These are phyloP conservation scores for Tenthredo distinguenda DNA, from an alignment of 2,888 invertebrate species.

Conservation along the genomic window DNA sequence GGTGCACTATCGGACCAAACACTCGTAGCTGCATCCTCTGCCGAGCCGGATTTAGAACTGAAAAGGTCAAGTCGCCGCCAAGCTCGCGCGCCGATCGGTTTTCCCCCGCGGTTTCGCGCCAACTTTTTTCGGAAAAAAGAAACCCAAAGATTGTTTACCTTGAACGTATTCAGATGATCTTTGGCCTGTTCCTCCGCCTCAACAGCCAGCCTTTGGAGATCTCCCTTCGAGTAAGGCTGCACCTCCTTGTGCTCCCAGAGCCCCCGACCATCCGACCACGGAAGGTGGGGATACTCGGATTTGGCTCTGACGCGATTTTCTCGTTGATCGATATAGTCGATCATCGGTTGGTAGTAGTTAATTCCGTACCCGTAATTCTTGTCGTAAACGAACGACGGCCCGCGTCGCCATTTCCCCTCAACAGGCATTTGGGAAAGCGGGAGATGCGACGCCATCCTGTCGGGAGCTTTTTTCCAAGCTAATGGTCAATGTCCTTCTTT, in stretches of 20 bases:
- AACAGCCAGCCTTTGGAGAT: conserved; percentile 84
- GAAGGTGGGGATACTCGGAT: conserved; percentile 84
- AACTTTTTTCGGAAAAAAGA: conserved; percentile 54
- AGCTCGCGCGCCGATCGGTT: conserved; percentile 64
- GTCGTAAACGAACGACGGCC: conserved; percentile 86
- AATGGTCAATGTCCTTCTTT: conserved; percentile 30
- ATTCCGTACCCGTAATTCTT: conserved; percentile 92
- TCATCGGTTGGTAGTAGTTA: conserved; percentile 93
- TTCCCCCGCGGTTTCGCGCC: conserved; percentile 59
- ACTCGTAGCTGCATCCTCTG: conserved; percentile 56
- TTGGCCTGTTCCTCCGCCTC: conserved; percentile 86
- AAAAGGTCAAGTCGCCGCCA: conserved; percentile 75
- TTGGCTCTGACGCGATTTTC: conserved; percentile 76
- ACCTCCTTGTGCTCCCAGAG: conserved; percentile 83
- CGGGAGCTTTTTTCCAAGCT: conserved; percentile 43
- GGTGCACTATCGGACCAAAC: conserved; percentile 24
- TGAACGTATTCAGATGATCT: conserved; percentile 83
- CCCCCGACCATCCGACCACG: conserved; percentile 78
- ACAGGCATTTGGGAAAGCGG: conserved; percentile 72
- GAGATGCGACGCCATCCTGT: conserved; percentile 67
- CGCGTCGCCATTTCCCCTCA: conserved; percentile 72
- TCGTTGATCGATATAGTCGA: conserved; percentile 89
- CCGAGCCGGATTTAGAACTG: conserved; percentile 71
- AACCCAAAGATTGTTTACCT: conserved; percentile 69
- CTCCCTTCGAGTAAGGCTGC: conserved; percentile 84